Evolutionary conservation across 2,113 vertebrate genomes (phyloP), one percentile per base, ranked within the genome.

Genomic region (Marmota flaviventris): DNA sequence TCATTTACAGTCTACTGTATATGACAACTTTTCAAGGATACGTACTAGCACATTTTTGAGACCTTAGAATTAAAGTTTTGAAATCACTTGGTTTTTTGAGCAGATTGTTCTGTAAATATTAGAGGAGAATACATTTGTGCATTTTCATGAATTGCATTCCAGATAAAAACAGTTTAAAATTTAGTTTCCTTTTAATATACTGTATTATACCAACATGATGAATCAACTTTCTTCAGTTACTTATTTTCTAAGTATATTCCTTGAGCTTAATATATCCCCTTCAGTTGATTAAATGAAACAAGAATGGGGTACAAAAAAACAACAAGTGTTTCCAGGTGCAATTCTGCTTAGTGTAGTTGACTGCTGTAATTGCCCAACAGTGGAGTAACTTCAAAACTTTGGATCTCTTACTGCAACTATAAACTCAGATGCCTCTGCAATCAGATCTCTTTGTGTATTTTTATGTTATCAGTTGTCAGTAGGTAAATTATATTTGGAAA

Each of bases 21-120:
- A 18, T 90, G 85, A 95, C 53, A 89, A 78, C 20, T 76, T 89
- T 86, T 93, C 67, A 96, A 81, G 37, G 51, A 58, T 82, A 65
- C 29, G 90, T 70, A 5, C 11, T 70, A 65, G 61, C 27, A 82
- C 9, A 42, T 83, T 89, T 95, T 73, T 72, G 87, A 93, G 72
- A 94, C 20, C 17, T 91, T 85, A 85, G 29, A 96, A 78, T 96
- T 94, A 92, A 88, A 87, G 22, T 24, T 51, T 90, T 77, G 88
- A 88, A 51, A 61, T 81, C 58, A 82, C 42, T 76, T 79, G 53
- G 73, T 91, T 96, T 94, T 95, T 27, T 7, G 29, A 56, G 89
- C 42, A 92, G 12, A 94, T 22, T 85, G 48, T 67, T 97, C 27
- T 92, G 6, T 42, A 86, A 85, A 91, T 91, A 85, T 48, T 77